Evolutionary conservation across 2,113 vertebrate species (phyloP), one percentile per base, ranked within the genome.

Genomic region (Poeciliopsis occidentalis): DNA sequence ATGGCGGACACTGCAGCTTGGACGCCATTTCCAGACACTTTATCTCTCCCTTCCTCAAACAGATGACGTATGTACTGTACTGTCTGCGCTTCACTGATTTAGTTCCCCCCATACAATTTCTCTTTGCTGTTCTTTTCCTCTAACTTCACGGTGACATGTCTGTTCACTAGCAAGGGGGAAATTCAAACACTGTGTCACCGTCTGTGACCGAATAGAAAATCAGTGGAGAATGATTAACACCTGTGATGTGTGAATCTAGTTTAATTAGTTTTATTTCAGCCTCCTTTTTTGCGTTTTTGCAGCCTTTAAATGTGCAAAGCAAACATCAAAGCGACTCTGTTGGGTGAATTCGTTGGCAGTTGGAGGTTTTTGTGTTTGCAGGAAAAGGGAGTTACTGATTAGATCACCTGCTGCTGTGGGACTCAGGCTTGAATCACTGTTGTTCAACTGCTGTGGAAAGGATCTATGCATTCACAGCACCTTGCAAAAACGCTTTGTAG

Each of bases 1-100:
- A 91, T 92, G 85, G 82, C 75, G 88, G 87, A 89, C 89, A 85
- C 81, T 92, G 91, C 89, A 85, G 91, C 92, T 84, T 84, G 85
- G 90, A 92, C 82, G 85, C 83, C 87, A 91, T 91, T 92, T 90
- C 89, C 84, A 91, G 80, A 84, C 74, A 79, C 71, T 82, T 81
- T 71, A 67, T 76, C 78, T 79, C 69, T 68, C 74, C 51, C 79
- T 41, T 79, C 54, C 66, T 68, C 41, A 22, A 82, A 85, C 65
- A 76, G 62, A 90, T 86, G 78, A 71, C 27, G 8, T 60, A 64
- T 34, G 8, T 64, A 67, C 72, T 62, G 24, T 75, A 67, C 66
- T 71, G 7, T 76, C 63, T 83, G 61, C 51, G 62, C 67, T 75
- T 64, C 61, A 60, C 64, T 41, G 60, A 51, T 80, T 73, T 76